Evolutionary conservation across 2,113 vertebrate species (phyloP).

Genomic region (Boulengeromyrus knoepffleri): DNA sequence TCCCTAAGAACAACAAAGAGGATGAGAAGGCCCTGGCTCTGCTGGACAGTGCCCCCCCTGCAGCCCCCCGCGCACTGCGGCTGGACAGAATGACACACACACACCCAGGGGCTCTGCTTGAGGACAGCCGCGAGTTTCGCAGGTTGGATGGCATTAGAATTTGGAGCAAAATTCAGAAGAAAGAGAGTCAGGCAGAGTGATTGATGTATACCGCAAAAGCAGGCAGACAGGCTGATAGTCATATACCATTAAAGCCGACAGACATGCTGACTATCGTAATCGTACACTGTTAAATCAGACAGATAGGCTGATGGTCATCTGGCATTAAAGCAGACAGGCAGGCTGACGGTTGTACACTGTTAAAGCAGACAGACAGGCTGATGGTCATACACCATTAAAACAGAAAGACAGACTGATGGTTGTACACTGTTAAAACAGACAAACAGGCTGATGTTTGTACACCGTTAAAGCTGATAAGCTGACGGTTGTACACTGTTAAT

Average conservation of each 20-base stretch:
- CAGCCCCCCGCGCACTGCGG: slow-evolving; percentile 75
- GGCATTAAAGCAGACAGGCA: not conserved
- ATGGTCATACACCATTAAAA: not conserved
- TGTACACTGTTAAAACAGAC: not conserved
- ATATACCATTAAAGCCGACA: not conserved
- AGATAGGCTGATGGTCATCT: not conserved
- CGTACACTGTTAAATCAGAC: not conserved
- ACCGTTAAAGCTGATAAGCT: not conserved
- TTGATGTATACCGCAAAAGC: not conserved
- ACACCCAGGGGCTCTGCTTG: slow-evolving; percentile 70
- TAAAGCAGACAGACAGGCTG: not conserved
- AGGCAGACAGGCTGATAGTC: not conserved
- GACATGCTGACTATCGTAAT: not conserved
- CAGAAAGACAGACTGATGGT: not conserved
- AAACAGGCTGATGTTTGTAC: not conserved
- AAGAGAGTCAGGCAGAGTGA: not conserved
- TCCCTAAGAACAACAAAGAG: slow-evolving; percentile 71
- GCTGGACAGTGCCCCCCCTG: slow-evolving; percentile 73
- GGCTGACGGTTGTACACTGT: not conserved
- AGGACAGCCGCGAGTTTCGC: slow-evolving; percentile 75
- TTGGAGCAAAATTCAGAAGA: not conserved
- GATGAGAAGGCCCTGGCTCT: slow-evolving; percentile 74
- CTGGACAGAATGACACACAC: slow-evolving; percentile 81
- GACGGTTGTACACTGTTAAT: not conserved
- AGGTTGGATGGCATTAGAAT: slow-evolving; percentile 55